These are phyloP conservation scores for Ephialtes manifestator DNA, from an alignment of 2,888 invertebrate genomes.

Conservation along the genomic window DNA sequence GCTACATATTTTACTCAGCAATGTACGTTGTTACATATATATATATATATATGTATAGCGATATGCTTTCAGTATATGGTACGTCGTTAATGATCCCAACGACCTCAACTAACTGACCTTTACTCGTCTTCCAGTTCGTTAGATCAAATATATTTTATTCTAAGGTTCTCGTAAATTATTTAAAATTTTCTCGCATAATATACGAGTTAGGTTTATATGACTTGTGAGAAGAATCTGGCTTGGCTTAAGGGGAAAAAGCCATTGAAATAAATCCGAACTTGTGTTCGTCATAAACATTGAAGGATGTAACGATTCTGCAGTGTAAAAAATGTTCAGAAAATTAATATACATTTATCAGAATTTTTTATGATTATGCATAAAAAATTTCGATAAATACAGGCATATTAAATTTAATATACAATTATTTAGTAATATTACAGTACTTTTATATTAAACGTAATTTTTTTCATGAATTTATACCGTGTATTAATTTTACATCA, in stretches of 20 bases:
- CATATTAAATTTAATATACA: too few relatives aligned
- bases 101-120: slow-evolving; percentile 26
- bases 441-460: too few relatives aligned
- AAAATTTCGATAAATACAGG: too few relatives aligned
- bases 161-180: neutral
- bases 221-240: neutral
- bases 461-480: too few relatives aligned
- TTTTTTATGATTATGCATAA: too few relatives aligned
- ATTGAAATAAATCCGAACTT: neutral
- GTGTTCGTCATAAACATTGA: too few relatives aligned
- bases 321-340: too few relatives aligned
- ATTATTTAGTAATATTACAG: too few relatives aligned
- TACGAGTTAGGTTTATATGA: neutral
- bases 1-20: slow-evolving; percentile 40
- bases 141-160: neutral
- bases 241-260: neutral
- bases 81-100: slow-evolving; percentile 48
- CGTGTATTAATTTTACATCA: slow-evolving; percentile 74
- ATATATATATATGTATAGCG: neutral
- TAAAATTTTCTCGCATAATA: neutral
- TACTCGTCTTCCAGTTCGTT: slow-evolving; percentile 15
- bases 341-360: too few relatives aligned
- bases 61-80: slow-evolving; percentile 5
- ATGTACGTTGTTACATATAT: neutral
- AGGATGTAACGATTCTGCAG: too few relatives aligned